Base-by-base conservation (phyloP, 2,888 invertebrate species). In the Girardia tigrina region DNA sequence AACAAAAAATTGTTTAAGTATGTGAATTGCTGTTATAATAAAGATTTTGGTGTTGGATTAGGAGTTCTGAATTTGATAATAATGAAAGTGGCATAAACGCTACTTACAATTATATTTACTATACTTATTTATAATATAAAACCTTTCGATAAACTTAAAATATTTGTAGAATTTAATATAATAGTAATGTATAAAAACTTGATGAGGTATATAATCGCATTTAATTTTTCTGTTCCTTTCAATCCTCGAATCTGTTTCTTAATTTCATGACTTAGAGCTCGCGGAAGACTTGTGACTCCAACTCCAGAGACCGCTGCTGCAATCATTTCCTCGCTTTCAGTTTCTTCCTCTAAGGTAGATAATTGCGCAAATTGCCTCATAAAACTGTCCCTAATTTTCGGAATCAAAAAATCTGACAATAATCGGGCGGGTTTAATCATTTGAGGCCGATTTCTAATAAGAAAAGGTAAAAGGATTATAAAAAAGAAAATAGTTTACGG, bases 391-490 rank as follows among this genome's bases (percentile, higher is more conserved):
- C 98, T 88, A 1, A 94, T 90, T 89, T 86, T 86, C 0, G 87
- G 86, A 28, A 86, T 80, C 29, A 82, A 83, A 80, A 87, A 88
- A 73, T 87, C 87, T 20, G 91, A 91, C 0, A 95, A 93, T 28
- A 94, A 90, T 87, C 93, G 92, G 26, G 93, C 91, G 56, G 97
- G 85, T 78, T 90, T 90, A 0, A 94, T 94, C 97, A 99, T 97
- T 84, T 97, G 91, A 0, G 98, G 98, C 79, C 94, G 92, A 80
- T 97, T 94, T 0, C 84, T 84, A 79, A 12, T 72, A 8, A 72
- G 36, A 20, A 29, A 14, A 72, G 28, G 8, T 23, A 29, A 26
- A 72, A 26, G n/a, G 42, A 29, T 28, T 23, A 72, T 27, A 8
- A 72, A 20, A 20, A 76, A 76, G 12, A 14, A 23, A 20, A 75